These are phyloP conservation scores for Drosophila arizonae DNA, from an alignment of 1,140 invertebrate species.

Conservation along the genomic window DNA sequence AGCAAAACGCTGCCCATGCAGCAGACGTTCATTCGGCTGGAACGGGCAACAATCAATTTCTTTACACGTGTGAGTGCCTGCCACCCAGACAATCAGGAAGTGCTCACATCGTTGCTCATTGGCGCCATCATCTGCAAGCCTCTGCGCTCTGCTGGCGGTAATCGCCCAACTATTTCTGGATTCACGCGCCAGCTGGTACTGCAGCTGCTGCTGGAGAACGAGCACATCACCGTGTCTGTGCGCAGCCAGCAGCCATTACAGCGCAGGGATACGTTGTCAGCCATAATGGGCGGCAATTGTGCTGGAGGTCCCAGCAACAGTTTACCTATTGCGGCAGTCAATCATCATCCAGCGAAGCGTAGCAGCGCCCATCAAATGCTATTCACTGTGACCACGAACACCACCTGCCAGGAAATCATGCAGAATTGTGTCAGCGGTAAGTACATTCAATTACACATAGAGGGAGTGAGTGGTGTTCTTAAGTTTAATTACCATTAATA, in stretches of 20 bases:
- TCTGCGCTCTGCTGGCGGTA: slow-evolving; percentile 31
- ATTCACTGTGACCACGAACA: slow-evolving; percentile 89
- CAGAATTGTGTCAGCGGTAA: slow-evolving; percentile 80
- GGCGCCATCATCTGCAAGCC: slow-evolving; percentile 77
- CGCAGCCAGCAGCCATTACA: slow-evolving; percentile 84
- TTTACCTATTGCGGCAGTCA: slow-evolving; percentile 66
- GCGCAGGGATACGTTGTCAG: slow-evolving; percentile 59
- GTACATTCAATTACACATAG: background rate
- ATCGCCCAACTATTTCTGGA: slow-evolving; percentile 87
- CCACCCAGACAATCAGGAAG: slow-evolving; percentile 92
- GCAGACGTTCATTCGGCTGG: slow-evolving; percentile 86
- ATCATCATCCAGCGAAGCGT: slow-evolving; percentile 80
- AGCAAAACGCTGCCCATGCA: slow-evolving; percentile 84
- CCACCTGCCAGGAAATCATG: slow-evolving; percentile 85
- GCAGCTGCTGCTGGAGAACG: slow-evolving; percentile 92
- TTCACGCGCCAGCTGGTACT: slow-evolving; percentile 93
- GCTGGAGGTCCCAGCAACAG: slow-evolving; percentile 48
- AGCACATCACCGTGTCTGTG: slow-evolving; percentile 90
- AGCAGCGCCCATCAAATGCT: slow-evolving; percentile 86
- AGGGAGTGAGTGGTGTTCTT: no score
- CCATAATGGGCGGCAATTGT: slow-evolving; percentile 51
- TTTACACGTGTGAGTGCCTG: slow-evolving; percentile 91
- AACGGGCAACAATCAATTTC: slow-evolving; percentile 89
- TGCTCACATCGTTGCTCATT: slow-evolving; percentile 89
- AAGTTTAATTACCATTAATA: background rate